Base-by-base conservation (phyloP, 2,797 vertebrate species). In the Balearica regulorum region DNA sequence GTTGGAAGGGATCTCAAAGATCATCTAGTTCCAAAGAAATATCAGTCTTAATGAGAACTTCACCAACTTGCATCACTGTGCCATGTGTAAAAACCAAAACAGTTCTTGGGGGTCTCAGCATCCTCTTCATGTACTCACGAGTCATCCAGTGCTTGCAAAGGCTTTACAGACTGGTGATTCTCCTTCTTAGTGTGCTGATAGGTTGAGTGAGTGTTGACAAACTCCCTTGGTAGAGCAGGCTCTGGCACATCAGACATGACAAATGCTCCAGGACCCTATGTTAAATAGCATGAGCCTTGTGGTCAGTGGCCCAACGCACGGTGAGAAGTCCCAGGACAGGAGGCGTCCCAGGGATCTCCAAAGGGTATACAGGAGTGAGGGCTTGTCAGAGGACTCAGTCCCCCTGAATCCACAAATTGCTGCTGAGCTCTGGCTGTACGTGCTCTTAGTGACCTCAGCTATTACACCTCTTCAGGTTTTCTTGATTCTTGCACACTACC, bases 361-460 rank as follows among this genome's bases (percentile, higher is more conserved):
- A 2, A 5, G n/a, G 14, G 5, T 31, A 5, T 31, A 18, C 6
- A 61, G 20, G 10, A 33, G 10, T 19, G 20, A 51, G 20, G 31
- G 31, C 13, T 66, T 60, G 10, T 55, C 0, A 0, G 31, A 65
- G 20, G 48, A n/a, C 35, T 58, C 2, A 0, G 11, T 58, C 10
- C 29, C 29, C 20, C 12, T 60, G 53, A 28, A 60, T 22, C 29
- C 21, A 46, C 0, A 0, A 53, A 25, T 7, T 49, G 44, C 44
- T 65, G 44, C 44, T 33, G 39, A 60, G 33, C 39, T 58, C 37
- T 65, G 71, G 33, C 10, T 61, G 33, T 35, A 39, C 0, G 0
- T 29, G 20, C 25, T 46, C 39, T 37, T 35, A 39, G 24, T 39
- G 18, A 14, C 77, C 37, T 35, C 69, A 69, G 22, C 24, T 86